Evolutionary conservation across 64 coral and sea anemone genomes (phyloP).

Genomic region (Orbicella faveolata): DNA sequence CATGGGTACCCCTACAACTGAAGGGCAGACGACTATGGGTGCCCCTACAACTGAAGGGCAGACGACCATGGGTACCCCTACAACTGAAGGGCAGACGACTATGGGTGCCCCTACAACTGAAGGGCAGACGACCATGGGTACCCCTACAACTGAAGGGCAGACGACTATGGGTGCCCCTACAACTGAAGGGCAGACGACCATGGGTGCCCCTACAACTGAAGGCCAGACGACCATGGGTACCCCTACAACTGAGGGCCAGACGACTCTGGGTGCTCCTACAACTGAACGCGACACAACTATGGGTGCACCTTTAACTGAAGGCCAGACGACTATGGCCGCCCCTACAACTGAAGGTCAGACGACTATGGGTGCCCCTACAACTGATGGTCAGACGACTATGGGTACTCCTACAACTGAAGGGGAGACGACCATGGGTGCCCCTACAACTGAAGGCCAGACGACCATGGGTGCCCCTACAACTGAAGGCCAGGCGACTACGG

Average conservation of each 20-base stretch:
- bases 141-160: too few relatives aligned
- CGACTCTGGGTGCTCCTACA: neutral
- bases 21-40: neutral
- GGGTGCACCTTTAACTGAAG: neutral
- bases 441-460: too few relatives aligned
- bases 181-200: neutral
- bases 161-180: too few relatives aligned
- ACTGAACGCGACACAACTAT: neutral
- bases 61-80: too few relatives aligned
- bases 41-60: too few relatives aligned
- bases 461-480: neutral
- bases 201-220: neutral
- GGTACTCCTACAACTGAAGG: too few relatives aligned
- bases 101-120: too few relatives aligned
- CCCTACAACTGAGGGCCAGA: too few relatives aligned
- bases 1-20: neutral
- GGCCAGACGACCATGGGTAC: neutral
- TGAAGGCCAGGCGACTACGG: neutral
- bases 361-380: neutral
- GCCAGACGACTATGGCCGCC: neutral
- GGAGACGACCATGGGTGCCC: too few relatives aligned
- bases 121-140: too few relatives aligned
- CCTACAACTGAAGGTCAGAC: neutral
- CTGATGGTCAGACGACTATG: too few relatives aligned
- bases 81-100: too few relatives aligned